Evolutionary conservation across 2,888 invertebrate species (phyloP).

Genomic region (Leptinotarsa haldemani): DNA sequence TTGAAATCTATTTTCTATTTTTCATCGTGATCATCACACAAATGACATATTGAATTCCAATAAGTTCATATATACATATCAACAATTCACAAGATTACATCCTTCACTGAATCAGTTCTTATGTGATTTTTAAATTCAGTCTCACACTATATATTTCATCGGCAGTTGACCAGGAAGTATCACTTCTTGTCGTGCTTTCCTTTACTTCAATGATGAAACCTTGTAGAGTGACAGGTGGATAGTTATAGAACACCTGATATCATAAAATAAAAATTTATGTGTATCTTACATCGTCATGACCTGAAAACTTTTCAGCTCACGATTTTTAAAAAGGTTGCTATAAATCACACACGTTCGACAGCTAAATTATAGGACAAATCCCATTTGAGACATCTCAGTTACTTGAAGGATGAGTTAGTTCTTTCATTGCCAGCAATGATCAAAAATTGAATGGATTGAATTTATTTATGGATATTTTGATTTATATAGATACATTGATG

Average conservation of each 20-base stretch:
- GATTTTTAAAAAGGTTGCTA: slow-evolving; percentile 30
- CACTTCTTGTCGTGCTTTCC: background rate
- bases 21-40: no score
- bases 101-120: no score
- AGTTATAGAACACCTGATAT: slow-evolving; percentile 11
- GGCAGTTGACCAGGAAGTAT: background rate
- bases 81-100: no score
- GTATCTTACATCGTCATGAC: slow-evolving; percentile 31
- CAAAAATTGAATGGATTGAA: background rate
- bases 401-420: background rate
- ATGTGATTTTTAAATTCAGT: no score
- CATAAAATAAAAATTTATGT: slow-evolving; percentile 24
- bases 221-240: slow-evolving; percentile 13
- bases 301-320: slow-evolving; percentile 36
- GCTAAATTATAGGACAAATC: slow-evolving; percentile 31
- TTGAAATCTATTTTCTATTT: no score
- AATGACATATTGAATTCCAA: no score
- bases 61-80: no score
- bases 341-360: slow-evolving; percentile 39
- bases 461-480: no score
- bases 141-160: no score
- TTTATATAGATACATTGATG: no score
- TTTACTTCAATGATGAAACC: background rate
- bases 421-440: background rate
- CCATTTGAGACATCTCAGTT: slow-evolving; percentile 24